Percentiles rank a stretch among this genome's conserved stretches.
These are phyloP conservation scores for Peromyscus polionotus DNA, from an alignment of 2,113 vertebrate genomes.

Conservation along the genomic window DNA sequence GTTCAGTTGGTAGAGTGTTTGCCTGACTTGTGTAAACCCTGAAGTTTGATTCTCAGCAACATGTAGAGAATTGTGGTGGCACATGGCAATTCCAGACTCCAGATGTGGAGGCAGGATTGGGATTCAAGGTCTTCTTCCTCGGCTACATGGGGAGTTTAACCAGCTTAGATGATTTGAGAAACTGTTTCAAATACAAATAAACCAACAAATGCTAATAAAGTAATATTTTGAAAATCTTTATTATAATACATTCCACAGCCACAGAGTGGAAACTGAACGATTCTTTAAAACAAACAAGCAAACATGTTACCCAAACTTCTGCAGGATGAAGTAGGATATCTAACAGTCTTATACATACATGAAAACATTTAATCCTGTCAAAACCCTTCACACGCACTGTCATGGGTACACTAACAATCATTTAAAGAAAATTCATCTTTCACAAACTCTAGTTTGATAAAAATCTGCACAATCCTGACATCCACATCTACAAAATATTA, in stretches of 20 bases:
- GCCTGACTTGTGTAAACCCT: background rate
- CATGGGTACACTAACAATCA: background rate
- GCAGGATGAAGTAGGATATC: background rate
- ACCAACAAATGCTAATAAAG: background rate
- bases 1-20: background rate
- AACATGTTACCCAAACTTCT: background rate
- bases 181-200: background rate
- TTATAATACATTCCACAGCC: background rate
- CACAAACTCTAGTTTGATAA: slow-evolving; percentile 2
- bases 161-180: background rate
- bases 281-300: background rate
- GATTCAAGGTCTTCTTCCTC: background rate
- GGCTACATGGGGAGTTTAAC: background rate
- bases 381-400: background rate
- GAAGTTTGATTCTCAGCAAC: background rate
- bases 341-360: background rate
- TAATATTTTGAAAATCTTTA: background rate
- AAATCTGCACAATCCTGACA: background rate
- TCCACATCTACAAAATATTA: background rate
- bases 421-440: background rate
- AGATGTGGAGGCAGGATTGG: background rate
- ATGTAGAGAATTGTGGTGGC: background rate
- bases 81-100: background rate
- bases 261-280: background rate
- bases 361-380: background rate